Evolutionary conservation across 2,888 invertebrate species (phyloP), one percentile per base, ranked within the genome.

Genomic region (Gari tellinella): DNA sequence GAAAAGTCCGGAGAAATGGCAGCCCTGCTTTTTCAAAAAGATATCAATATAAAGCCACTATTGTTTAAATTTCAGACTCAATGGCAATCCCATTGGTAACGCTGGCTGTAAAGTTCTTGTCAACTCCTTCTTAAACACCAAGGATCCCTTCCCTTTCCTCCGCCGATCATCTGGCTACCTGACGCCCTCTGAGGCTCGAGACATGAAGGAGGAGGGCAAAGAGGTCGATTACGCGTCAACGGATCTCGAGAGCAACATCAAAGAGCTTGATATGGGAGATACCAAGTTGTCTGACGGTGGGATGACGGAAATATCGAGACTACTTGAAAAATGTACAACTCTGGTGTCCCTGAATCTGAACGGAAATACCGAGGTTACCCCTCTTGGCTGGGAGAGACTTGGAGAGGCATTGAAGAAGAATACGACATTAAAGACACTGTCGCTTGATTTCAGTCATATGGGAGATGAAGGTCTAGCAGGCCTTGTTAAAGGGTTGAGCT

Each of bases 251-350:
- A 57, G 58, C 38, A 69, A 66, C 10, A 70, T 90, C 17, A 78
- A 73, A 41, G 85, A 87, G 58, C 80, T 90, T 8, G 89, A 89
- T 69, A 69, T 90, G 1, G 87, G 84, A 7, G 85, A 87, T 51
- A 82, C 84, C 15, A 66, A 74, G 17, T 70, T 89, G 46, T 77
- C 82, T 0, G 85, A 87, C 60, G 68, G 64, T 0, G 90, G 89
- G 5, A 82, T 86, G 1, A 61, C 45, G 7, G 72, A 82, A 31
- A 46, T 90, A 14, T 82, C 87, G 0, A 48, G 64, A 15, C 72
- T 89, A 23, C 65, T 90, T 25, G 81, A 82, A 37, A 68, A 72
- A 17, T 86, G 86, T 72, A 77, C 79, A 8, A 72, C 81, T 14
- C 64, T 90, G 17, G 68, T 56, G 17, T 78, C 84, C 0, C 72